A percentile compares a stretch with the other conserved stretches of the same genome.
phyloP scores from a whole-genome alignment of 1,140 invertebrate species.

The Steinernema khuongi region DNA sequence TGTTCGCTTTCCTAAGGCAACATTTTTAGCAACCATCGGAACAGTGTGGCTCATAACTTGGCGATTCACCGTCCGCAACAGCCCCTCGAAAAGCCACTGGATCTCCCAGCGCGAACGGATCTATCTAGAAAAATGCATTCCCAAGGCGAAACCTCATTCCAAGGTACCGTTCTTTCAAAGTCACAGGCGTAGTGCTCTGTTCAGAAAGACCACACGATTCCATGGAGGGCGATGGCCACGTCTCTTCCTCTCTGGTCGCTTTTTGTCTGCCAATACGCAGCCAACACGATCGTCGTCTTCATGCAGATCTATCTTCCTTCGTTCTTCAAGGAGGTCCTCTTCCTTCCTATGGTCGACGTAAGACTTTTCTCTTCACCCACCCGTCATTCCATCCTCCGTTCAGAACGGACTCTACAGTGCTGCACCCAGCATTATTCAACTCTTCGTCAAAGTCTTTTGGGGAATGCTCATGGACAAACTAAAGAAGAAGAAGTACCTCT shows the following conservation, averaged over 20 bases:
- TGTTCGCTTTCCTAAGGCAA: neutral
- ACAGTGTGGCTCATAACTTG: slow-evolving; percentile 38
- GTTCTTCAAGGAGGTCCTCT: slow-evolving; percentile 44
- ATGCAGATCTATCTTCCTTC: slow-evolving; percentile 43
- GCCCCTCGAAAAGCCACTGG: slow-evolving; percentile 34
- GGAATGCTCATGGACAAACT: slow-evolving; percentile 41
- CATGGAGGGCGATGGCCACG: slow-evolving; percentile 31
- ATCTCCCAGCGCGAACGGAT: slow-evolving; percentile 33
- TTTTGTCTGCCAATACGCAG: slow-evolving; percentile 37
- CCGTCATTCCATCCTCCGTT: neutral
- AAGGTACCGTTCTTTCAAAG: neutral
- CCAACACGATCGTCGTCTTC: slow-evolving; percentile 41
- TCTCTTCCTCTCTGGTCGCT: slow-evolving; percentile 36
- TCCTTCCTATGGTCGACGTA: slow-evolving; percentile 36
- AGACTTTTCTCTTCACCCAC: neutral
- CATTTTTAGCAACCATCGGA: slow-evolving; percentile 38
- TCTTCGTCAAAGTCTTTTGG: slow-evolving; percentile 41
- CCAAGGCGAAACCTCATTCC: slow-evolving; percentile 19
- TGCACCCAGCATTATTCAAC: slow-evolving; percentile 35
- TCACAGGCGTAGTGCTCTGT: slow-evolving; percentile 12
- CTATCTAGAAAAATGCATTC: slow-evolving; percentile 33
- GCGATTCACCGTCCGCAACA: slow-evolving; percentile 32
- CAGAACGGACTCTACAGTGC: slow-evolving; percentile 44
- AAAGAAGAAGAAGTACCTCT: slow-evolving; percentile 38
- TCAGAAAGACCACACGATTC: slow-evolving; percentile 21